A percentile compares a stretch with the other conserved stretches of the same genome.
phyloP scores from a whole-genome alignment of 2,113 vertebrate genomes.

The Acrocephalus arundinaceus region DNA sequence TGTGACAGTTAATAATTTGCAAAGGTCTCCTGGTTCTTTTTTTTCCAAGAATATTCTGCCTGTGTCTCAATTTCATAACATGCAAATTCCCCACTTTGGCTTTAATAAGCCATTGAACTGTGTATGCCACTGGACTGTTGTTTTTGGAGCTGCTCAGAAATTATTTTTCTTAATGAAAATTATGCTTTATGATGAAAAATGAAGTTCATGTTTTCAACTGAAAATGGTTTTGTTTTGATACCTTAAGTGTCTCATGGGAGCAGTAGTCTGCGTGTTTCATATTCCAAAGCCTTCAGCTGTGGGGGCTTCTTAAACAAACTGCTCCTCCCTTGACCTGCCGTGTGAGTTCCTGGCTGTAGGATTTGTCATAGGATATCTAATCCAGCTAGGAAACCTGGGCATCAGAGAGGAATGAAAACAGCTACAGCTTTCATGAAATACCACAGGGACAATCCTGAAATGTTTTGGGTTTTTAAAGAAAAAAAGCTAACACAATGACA shows the following conservation, averaged over 20 bases:
- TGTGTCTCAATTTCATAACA: conserved; percentile 4
- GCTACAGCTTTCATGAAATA: neutral
- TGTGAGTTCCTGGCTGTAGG: neutral
- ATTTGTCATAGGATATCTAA: neutral
- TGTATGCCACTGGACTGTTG: conserved; percentile 39
- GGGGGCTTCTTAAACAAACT: conserved; percentile 37
- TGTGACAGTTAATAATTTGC: neutral
- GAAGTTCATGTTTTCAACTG: conserved; percentile 23
- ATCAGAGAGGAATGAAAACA: neutral
- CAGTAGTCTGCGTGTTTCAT: conserved; percentile 38
- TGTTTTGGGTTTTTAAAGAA: neutral
- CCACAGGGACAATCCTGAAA: neutral
- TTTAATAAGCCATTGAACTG: conserved; percentile 61
- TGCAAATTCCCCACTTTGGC: conserved; percentile 11
- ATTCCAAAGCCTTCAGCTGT: conserved; percentile 4
- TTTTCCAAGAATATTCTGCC: conserved; percentile 50
- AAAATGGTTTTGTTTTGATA: conserved; percentile 56
- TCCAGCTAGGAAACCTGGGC: neutral
- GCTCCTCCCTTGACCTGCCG: conserved; percentile 34
- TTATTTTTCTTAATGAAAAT: conserved; percentile 59
- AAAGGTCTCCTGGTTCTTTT: conserved; percentile 30
- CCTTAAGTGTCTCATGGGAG: neutral
- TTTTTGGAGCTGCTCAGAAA: conserved; percentile 42
- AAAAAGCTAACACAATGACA: neutral
- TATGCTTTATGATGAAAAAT: conserved; percentile 28